Base-by-base conservation (phyloP, 2,113 vertebrate genomes). In the Notothenia coriiceps region DNA sequence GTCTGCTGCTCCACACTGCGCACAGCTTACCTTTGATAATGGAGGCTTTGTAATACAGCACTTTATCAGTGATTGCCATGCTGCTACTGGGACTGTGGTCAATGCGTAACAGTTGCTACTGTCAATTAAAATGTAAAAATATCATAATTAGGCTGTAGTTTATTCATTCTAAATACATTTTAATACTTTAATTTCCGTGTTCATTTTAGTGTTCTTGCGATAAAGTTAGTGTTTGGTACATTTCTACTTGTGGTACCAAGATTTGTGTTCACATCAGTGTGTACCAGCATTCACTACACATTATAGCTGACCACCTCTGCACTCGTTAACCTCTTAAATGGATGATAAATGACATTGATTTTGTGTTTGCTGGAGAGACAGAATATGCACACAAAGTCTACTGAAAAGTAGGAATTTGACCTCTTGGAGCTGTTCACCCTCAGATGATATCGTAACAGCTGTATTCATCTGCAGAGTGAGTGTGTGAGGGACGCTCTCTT, bases 361-460 rank as follows among this genome's bases (percentile, higher is more conserved):
- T 29, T 33, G 22, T 44, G 14, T 64, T 77, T 65, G 65, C 22
- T 40, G 17, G 75, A 52, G 56, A 80, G 40, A 22, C n/a, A 50
- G 46, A 61, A 59, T 46, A 72, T 60, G 7, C 62, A 46, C 17
- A 71, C 11, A 22, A 61, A 59, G n/a, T 74, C 54, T 33, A 6
- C 57, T 49, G 66, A 78, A 68, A 80, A 67, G 67, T 54, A 80
- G 64, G 90, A 91, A 84, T 89, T 64, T 83, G 83, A 86, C 82
- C 84, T 70, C 49, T 67, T 40, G 8, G 17, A 69, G 55, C 35
- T 63, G 49, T 56, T 84, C 52, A 76, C 56, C 35, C 73, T 88
- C 64, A 50, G 74, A 67, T 84, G 56, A 86, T 79, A 81, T 74
- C 10, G 18, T 72, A 89, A 93, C 86, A 92, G 86, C 91, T 93